Base-by-base conservation (phyloP, 2,797 vertebrate species). In the Argentina silus region DNA sequence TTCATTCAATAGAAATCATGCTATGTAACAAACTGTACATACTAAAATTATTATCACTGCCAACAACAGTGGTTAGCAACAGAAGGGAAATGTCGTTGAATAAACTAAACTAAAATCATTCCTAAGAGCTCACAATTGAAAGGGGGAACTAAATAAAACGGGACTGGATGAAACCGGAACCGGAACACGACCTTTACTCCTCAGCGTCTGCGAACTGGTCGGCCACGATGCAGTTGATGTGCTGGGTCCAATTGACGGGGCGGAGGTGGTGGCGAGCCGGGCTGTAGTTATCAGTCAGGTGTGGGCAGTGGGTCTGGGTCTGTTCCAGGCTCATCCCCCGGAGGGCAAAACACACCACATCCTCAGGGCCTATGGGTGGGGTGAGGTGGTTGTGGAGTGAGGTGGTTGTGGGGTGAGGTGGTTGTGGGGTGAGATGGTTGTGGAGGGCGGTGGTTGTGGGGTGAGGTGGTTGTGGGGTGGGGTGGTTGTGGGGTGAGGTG, bases 151-250 rank as follows among this genome's bases (percentile, higher is more conserved):
- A 70, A 86, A 73, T 6, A 51, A 68, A 67, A 63, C 44, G 0
- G 21, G 15, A 1, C 4, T 15, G 23, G 19, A 23, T 72, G 61
- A 56, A 81, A 48, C 2, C 11, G 11, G 1, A 12, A 43, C 12
- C n/a, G n/a, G n/a, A n/a, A 15, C 6, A 17, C 15, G 65, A 67
- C 47, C 19, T 55, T 81, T 62, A 85, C 11, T 88, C 83, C 3
- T 92, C 88, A 19, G 87, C 89, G 0, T 94, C 92, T 7, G 75
- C 75, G 1, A 94, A 94, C 88, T 94, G 93, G 45, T 74, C 91
- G 0, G 48, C 63, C 66, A 85, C 90, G 6, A 53, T 7, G 19
- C 36, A 15, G 15, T 7, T 0, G 7, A 0, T 9, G 73, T 0
- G 12, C 55, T 19, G 36, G 59, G 15, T 27, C 91, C 90, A 92